These are phyloP conservation scores for Harpagifer antarcticus DNA, from an alignment of 2,797 vertebrate species.

Conservation along the genomic window DNA sequence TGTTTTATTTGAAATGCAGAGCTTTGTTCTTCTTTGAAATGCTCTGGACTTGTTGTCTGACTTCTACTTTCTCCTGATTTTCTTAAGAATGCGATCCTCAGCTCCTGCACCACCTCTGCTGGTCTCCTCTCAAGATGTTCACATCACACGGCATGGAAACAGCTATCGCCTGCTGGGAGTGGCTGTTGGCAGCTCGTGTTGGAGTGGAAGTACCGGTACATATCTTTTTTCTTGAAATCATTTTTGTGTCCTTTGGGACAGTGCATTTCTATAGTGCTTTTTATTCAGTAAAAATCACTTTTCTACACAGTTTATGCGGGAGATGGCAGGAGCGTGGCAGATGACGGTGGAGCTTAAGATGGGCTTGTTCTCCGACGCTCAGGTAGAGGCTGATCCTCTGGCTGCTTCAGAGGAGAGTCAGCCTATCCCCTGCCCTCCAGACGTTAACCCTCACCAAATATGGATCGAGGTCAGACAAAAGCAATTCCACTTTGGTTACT, in stretches of 20 bases:
- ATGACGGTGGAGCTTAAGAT: constrained; percentile 97
- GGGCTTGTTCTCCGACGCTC: constrained; percentile 92
- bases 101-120: constrained; percentile 95
- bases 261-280: background rate
- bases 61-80: background rate
- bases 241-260: background rate
- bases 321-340: constrained; percentile 98
- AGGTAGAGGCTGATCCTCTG: constrained; percentile 94
- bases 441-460: constrained; percentile 93
- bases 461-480: constrained; percentile 91
- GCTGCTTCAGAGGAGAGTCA: constrained; percentile 96
- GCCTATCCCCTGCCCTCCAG: constrained; percentile 90
- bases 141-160: constrained; percentile 95
- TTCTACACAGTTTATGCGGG: constrained; percentile 91
- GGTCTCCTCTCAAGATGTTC: constrained; percentile 96
- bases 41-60: background rate
- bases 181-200: constrained; percentile 93
- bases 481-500: background rate
- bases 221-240: background rate
- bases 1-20: background rate
- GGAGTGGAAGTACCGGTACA: constrained; percentile 94
- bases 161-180: constrained; percentile 96
- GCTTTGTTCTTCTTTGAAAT: background rate
- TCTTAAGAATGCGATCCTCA: constrained; percentile 92
- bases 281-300: fast-evolving